A percentile compares a stretch with the other conserved stretches of the same genome.
These are phyloP conservation scores for Drosophila prostipennis DNA, from an alignment of 2,888 invertebrate species.

Conservation along the genomic window DNA sequence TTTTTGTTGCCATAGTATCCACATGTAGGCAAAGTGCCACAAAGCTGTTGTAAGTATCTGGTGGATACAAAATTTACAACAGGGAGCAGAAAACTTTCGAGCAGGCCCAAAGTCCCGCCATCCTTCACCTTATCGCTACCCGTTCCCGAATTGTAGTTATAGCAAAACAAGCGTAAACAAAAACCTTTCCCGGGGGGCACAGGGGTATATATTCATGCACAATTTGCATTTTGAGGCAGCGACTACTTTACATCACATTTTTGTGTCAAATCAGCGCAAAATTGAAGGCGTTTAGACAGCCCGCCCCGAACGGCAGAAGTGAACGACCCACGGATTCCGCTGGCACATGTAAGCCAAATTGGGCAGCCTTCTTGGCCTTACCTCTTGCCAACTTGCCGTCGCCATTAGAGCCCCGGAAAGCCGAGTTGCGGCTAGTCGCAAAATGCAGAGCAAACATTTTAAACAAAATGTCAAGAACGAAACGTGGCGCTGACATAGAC, in stretches of 20 bases:
- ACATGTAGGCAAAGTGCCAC: constrained; percentile 66
- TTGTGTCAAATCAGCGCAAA: constrained; percentile 76
- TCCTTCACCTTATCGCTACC: constrained; percentile 2
- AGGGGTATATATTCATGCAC: constrained; percentile 43
- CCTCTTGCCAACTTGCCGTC: constrained; percentile 6
- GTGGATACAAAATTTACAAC: constrained; percentile 70
- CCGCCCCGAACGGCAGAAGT: constrained; percentile 10
- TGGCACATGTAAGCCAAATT: constrained; percentile 18
- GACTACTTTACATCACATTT: constrained; percentile 52
- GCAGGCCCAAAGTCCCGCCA: neutral
- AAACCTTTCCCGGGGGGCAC: constrained; percentile 38
- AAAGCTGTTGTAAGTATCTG: constrained; percentile 69
- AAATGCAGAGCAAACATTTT: constrained; percentile 65
- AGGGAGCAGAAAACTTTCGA: constrained; percentile 48
- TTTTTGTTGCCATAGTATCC: constrained; percentile 61
- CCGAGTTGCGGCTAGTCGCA: constrained; percentile 32
- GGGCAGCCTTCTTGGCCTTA: constrained; percentile 10
- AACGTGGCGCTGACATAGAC: constrained; percentile 44
- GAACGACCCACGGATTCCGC: constrained; percentile 28
- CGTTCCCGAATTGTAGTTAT: constrained; percentile 58
- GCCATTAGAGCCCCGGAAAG: constrained; percentile 4
- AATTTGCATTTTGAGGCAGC: constrained; percentile 69
- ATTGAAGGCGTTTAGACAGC: constrained; percentile 45
- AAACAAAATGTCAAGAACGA: constrained; percentile 57
- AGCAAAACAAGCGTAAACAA: constrained; percentile 63